Percentiles rank a stretch among this genome's conserved stretches.
Evolutionary conservation across 2,888 invertebrate species (phyloP).

Genomic region (Volucella zonaria): DNA sequence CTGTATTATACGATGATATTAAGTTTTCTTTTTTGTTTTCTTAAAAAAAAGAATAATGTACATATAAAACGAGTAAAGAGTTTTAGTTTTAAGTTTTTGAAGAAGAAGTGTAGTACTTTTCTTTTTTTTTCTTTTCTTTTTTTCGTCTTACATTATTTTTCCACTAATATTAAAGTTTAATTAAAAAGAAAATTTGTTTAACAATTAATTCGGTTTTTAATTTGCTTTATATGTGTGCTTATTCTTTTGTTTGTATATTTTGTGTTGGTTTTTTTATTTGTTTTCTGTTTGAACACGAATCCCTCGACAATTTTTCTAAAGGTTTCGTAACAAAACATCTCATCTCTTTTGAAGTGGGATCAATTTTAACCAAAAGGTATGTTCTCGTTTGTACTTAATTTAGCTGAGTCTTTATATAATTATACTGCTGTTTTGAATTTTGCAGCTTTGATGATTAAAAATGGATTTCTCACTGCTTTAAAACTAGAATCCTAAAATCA

Average conservation of each 20-base stretch:
- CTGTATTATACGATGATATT: conserved; percentile 72
- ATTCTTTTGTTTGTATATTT: not conserved
- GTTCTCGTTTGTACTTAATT: conserved; percentile 7
- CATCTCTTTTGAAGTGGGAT: conserved; percentile 44
- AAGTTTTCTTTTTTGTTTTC: conserved; percentile 51
- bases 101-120: conserved; percentile 53
- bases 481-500: conserved; percentile 21
- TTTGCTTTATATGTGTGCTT: conserved; percentile 23
- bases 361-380: conserved; percentile 43
- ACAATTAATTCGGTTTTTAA: conserved; percentile 36
- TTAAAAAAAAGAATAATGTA: conserved; percentile 12
- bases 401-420: conserved; percentile 1
- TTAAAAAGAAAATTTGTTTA: conserved; percentile 62
- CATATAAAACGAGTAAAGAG: conserved; percentile 67
- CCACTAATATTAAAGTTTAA: conserved; percentile 64
- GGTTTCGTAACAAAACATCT: conserved; percentile 48
- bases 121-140: conserved; percentile 25
- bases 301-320: conserved; percentile 34
- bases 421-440: conserved; percentile 25
- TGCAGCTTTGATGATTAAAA: conserved; percentile 30
- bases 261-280: not conserved
- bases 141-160: conserved; percentile 51
- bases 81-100: conserved; percentile 49
- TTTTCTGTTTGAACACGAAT: conserved; percentile 25
- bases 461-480: conserved; percentile 16